A percentile compares a stretch with the other conserved stretches of the same genome.
Evolutionary conservation across 1,140 invertebrate genomes (phyloP).

Genomic region (Diprion similis): DNA sequence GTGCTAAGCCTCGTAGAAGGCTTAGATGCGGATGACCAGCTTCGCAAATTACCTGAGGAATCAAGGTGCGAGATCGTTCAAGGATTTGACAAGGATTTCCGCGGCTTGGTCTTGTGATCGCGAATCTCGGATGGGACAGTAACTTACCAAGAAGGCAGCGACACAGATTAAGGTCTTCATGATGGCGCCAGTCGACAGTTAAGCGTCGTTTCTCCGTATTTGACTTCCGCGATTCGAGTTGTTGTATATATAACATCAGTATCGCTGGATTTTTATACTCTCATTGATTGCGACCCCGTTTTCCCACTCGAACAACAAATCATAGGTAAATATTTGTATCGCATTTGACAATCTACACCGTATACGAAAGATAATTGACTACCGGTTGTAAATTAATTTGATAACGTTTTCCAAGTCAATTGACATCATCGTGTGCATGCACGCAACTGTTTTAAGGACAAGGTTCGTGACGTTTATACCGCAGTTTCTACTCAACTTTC

Average conservation of each 20-base stretch:
- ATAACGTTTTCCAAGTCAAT: not conserved
- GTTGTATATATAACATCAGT: not conserved
- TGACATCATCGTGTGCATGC: too few relatives aligned
- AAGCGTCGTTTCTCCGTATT: not conserved
- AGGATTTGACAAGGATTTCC: not conserved
- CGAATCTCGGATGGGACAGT: not conserved
- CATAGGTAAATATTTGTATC: not conserved
- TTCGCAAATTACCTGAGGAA: not conserved
- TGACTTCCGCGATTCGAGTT: not conserved
- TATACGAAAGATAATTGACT: not conserved
- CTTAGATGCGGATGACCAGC: not conserved
- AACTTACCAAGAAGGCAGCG: slow-evolving; percentile 1
- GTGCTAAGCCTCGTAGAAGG: not conserved
- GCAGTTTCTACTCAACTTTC: too few relatives aligned
- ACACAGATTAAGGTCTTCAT: not conserved
- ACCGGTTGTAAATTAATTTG: not conserved
- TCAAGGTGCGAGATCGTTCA: not conserved
- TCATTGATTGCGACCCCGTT: not conserved
- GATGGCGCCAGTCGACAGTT: not conserved
- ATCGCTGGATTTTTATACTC: not conserved
- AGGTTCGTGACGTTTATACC: too few relatives aligned
- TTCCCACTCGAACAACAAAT: not conserved
- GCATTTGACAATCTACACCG: not conserved
- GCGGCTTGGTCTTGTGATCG: not conserved
- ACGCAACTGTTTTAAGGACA: too few relatives aligned